Conservation (phyloP, 2,797 vertebrate species). For the Nyctibius grandis region DNA sequence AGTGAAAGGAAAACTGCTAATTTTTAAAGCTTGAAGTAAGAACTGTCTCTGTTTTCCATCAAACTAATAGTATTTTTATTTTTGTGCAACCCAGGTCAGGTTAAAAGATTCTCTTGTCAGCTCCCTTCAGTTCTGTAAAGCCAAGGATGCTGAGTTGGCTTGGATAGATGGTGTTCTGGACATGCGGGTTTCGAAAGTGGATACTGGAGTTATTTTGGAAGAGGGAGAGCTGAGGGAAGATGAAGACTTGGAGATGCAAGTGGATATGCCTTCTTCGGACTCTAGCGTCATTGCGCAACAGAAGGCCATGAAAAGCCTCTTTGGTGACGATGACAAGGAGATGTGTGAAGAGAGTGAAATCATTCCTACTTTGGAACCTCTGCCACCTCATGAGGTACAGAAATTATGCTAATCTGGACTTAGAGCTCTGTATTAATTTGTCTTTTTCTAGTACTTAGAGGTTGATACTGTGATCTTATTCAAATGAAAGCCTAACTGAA, state of each 20-base stretch:
- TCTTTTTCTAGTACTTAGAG: not conserved
- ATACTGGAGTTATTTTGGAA: slow-evolving; percentile 93
- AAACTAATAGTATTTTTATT: not conserved
- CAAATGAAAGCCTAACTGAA: not conserved
- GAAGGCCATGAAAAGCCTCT: slow-evolving; percentile 92
- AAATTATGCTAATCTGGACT: not conserved
- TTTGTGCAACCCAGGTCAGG: slow-evolving; percentile 81
- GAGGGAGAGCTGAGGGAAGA: slow-evolving; percentile 88
- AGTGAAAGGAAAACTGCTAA: not conserved
- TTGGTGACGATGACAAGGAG: slow-evolving; percentile 93
- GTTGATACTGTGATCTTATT: not conserved
- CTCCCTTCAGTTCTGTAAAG: slow-evolving; percentile 97
- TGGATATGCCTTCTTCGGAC: slow-evolving; percentile 81
- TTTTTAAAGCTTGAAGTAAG: not conserved
- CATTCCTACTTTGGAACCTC: slow-evolving; percentile 94
- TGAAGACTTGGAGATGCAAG: slow-evolving; percentile 84
- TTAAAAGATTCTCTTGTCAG: slow-evolving; percentile 98
- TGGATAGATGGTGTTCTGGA: slow-evolving; percentile 98
- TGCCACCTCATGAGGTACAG: slow-evolving; percentile 87
- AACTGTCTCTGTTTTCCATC: not conserved
- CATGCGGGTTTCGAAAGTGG: slow-evolving; percentile 96
- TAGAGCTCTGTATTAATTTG: not conserved
- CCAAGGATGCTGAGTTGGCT: slow-evolving; percentile 94
- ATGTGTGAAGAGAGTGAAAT: slow-evolving; percentile 91
- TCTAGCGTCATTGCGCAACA: slow-evolving; percentile 82